Evolutionary conservation across 35 echinoderm and acorn worm genomes (phyloP), one percentile per base, ranked within the genome.

Genomic region (Lytechinus variegatus): DNA sequence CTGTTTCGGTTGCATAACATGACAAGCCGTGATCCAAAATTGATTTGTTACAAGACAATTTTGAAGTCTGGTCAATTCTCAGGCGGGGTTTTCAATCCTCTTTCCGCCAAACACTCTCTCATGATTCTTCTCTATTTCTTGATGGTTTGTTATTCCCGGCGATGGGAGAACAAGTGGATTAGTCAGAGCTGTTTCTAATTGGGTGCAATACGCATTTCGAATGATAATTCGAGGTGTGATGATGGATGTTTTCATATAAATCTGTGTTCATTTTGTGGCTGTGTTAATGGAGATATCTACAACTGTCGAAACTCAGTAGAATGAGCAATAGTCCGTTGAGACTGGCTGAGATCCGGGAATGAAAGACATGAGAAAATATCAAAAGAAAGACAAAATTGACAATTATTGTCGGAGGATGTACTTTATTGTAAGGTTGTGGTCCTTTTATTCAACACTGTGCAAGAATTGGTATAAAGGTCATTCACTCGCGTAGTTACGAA

Each of bases 201-300:
- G 28, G 88, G 88, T 90, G 88, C 88, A 90, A 90, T 90, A 90
- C 88, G 88, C 88, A 90, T 90, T 90, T 90, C 88, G 52, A 90
- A 90, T 90, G 9, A 90, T 90, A 79, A 79, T n/a, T n/a, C 66
- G 3, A 33, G 16, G 52, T 44, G 29, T 10, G 88, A 29, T 52
- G 88, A 90, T 28, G 6, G 88, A 90, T 90, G 88, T 90, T 52
- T 90, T 90, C 88, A 90, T 90, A 90, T 54, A 54, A 90, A 90
- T 90, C 88, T 90, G 88, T 90, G 52, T 90, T 90, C 52, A 33
- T 5, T 90, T 90, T 52, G 88, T 19, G 29, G 28, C 88, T 44
- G 88, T 54, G 88, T 52, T 90, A 90, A 90, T 90, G 52, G 88
- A 90, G 88, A 90, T 54, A 90, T 90, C 88, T 90, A 54, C 66